phyloP scores from a whole-genome alignment of 2,888 invertebrate genomes.

The Drosophila nr. fundita region DNA sequence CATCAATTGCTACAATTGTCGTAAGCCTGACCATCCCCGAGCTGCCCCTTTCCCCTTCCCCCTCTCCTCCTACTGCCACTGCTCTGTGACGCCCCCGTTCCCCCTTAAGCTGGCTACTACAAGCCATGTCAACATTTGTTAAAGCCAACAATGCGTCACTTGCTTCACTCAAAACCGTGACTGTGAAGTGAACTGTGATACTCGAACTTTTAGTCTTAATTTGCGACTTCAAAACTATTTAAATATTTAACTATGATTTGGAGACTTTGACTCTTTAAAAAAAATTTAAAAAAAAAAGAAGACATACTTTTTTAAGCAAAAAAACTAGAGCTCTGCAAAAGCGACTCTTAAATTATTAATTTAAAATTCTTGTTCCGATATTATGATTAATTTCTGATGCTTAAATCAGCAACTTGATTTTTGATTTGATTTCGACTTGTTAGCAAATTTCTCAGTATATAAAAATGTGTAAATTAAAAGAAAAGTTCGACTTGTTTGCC shows the following conservation, averaged over 20 bases:
- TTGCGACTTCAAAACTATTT: background rate
- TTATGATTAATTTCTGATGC: background rate
- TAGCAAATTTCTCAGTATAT: background rate
- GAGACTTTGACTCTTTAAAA: background rate
- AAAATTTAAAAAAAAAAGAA: background rate
- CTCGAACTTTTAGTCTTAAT: background rate
- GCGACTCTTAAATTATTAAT: background rate
- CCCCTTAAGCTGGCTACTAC: background rate
- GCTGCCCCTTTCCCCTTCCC: slow-evolving; percentile 9
- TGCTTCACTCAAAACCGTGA: slow-evolving; percentile 21
- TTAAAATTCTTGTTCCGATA: background rate
- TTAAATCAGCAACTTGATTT: background rate
- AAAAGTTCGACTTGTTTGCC: background rate
- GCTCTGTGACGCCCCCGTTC: background rate
- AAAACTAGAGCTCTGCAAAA: background rate
- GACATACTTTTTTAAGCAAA: background rate
- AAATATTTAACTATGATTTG: background rate
- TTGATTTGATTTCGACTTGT: background rate
- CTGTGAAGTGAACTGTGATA: background rate
- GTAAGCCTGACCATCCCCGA: slow-evolving; percentile 64
- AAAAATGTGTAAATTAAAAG: fast-evolving
- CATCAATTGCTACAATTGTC: slow-evolving; percentile 84
- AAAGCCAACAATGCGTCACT: background rate
- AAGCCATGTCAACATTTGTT: slow-evolving; percentile 16
- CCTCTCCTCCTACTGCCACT: background rate